Evolutionary conservation across 2,113 vertebrate genomes (phyloP), one percentile per base, ranked within the genome.

Genomic region (Oreochromis tanganicae): DNA sequence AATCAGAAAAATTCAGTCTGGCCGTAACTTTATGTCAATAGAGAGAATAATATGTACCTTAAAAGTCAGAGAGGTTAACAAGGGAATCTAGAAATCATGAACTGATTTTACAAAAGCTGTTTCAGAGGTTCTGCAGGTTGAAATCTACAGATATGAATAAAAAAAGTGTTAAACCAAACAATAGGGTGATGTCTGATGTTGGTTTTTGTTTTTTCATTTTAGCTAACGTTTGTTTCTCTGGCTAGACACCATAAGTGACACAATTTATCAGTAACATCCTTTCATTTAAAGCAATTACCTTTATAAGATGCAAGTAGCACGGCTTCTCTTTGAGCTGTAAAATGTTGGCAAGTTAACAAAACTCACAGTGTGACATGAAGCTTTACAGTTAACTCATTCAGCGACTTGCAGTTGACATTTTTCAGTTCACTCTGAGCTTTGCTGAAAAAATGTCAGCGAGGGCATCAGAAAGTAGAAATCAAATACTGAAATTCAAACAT

Each of bases 1-100:
- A 68, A 68, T 68, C 19, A 41, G 4, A 68, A 68, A 68, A 41
- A 41, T 5, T 2, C 19, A 14, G 11, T 68, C 11, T 21, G 66
- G 36, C n/a, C 1, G 0, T 71, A 71, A 71, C 1, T 71, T 71
- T 43, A n/a, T 24, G n/a, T 1, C 0, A 43, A 14, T 21, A 41
- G 4, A 41, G 4, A 71, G 63, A 43, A 71, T 41, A 68, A 68
- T 41, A 68, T 41, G 19, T 7, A 68, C 34, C 19, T 68, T 41
- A 68, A 68, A 68, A 21, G 66, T 43, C 66, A 71, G 38, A 21
- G 66, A 3, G n/a, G 2, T 71, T 71, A 41, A 68, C 6, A 41
- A 68, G 36, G 36, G 63, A 41, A 41, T 9, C 36, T 14, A 34
- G 36, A 68, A 68, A 41, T 68, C 63, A 71, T 43, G 11, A 71